Base-by-base conservation (phyloP, 2,113 vertebrate species). In the Lontra canadensis region DNA sequence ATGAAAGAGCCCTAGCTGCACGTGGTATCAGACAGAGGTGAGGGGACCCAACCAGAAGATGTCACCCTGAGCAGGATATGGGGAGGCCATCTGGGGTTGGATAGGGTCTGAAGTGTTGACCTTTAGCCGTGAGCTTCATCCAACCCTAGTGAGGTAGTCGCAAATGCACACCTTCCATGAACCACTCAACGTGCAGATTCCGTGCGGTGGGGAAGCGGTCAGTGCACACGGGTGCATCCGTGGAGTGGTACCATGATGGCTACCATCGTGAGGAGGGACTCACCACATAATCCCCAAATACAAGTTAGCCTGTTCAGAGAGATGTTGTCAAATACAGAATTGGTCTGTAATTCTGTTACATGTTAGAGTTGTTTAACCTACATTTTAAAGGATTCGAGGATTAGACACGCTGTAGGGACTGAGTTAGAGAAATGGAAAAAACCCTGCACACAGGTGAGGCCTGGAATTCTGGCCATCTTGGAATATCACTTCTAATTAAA, bases 221-320 rank as follows among this genome's bases (percentile, higher is more conserved):
- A 52, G 4, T 2, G 1, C 4, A 20, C 0, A 1, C 1, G 21
- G 7, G 31, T 18, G 0, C 39, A 9, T 25, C 21, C 15, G 59
- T n/a, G 36, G 31, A 89, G 39, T 47, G 61, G 25, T 6, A 47
- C 18, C 7, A 36, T 0, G 25, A 42, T 6, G 29, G 18, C 47
- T 42, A 21, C 6, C 42, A 42, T 42, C 42, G 42, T 42, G 65
- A 42, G 49, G 21, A 87, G 92, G 59, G 87, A 61, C 1, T 61
- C 42, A 52, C 5, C n/a, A 65, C 14, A 21, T 29, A 47, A 15
- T 74, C 29, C 86, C 34, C 20, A 11, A 44, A 36, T 13, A 47
- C 9, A 71, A 1, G 3, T 61, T 15, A 93, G 23, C n/a, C 59
- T 88, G 6, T 86, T 89, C 31, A 34, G 36, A 94, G 39, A 88